These are phyloP conservation scores for Meta bourneti DNA, from an alignment of 2,888 invertebrate genomes.

Conservation along the genomic window DNA sequence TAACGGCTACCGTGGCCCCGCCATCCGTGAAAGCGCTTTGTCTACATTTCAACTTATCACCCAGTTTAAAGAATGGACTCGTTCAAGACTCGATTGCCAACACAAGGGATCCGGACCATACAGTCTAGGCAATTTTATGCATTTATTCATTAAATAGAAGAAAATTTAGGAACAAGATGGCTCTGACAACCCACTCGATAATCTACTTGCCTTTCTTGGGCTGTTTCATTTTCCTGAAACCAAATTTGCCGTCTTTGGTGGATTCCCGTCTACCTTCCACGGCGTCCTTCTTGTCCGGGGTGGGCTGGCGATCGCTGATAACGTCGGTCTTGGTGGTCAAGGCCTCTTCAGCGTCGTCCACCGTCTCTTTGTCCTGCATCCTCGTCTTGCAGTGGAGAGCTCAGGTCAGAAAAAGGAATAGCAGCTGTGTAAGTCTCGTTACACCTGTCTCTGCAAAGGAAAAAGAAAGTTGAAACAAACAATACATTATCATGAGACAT, in stretches of 20 bases:
- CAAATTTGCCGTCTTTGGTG: constrained; percentile 65
- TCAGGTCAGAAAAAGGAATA: constrained; percentile 39
- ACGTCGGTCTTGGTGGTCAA: constrained; percentile 65
- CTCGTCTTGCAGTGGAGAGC: neutral
- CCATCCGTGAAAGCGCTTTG: too few species aligned
- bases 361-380: constrained; percentile 72
- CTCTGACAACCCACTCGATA: too few species aligned
- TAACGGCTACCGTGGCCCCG: too few species aligned
- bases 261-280: constrained; percentile 24
- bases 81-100: too few species aligned
- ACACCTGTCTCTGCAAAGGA: constrained; percentile 62
- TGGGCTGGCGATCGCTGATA: constrained; percentile 12
- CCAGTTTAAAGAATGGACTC: too few species aligned
- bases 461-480: neutral
- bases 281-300: constrained; percentile 28
- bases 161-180: too few species aligned
- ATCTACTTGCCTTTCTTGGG: constrained; percentile 59
- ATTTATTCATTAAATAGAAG: too few species aligned
- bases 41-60: too few species aligned
- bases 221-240: constrained; percentile 69
- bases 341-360: constrained; percentile 73
- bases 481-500: neutral
- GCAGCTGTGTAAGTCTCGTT: constrained; percentile 54
- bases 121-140: too few species aligned
- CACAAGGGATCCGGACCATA: too few species aligned